Conservation (phyloP, 1,140 invertebrate genomes). For the Drosophila oshimai region DNA sequence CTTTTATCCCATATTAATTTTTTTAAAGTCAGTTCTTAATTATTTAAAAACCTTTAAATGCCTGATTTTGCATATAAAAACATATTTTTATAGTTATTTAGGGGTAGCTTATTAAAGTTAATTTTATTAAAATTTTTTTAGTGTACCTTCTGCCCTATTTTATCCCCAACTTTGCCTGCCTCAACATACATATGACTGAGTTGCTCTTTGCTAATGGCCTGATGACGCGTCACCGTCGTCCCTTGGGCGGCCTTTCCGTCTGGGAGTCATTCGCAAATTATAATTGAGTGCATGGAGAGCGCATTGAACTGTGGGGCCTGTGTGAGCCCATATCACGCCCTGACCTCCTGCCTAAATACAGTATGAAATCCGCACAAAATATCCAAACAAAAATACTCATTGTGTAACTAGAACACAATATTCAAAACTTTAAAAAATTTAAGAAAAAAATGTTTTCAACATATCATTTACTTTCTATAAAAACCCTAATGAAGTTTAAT, state of each 20-base stretch:
- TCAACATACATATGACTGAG: conserved; percentile 5
- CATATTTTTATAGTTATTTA: too few relatives aligned
- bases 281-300: conserved; percentile 74
- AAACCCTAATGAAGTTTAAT: too few relatives aligned
- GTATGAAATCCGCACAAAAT: neutral
- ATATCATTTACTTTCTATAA: too few relatives aligned
- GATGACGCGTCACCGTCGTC: conserved; percentile 40
- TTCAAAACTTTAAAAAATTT: too few relatives aligned
- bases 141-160: neutral
- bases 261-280: conserved; percentile 59
- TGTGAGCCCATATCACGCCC: neutral
- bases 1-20: too few relatives aligned
- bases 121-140: neutral
- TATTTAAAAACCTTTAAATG: too few relatives aligned
- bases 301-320: conserved; percentile 57
- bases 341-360: neutral
- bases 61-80: too few relatives aligned
- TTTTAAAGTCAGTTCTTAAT: too few relatives aligned
- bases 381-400: neutral
- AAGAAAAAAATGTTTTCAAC: too few relatives aligned
- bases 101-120: too few relatives aligned
- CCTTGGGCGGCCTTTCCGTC: conserved; percentile 40
- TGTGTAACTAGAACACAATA: neutral
- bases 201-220: conserved; percentile 64
- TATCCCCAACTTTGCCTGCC: neutral